Evolutionary conservation across 2,888 invertebrate genomes (phyloP).

Genomic region (Siphonodentalium dalli): DNA sequence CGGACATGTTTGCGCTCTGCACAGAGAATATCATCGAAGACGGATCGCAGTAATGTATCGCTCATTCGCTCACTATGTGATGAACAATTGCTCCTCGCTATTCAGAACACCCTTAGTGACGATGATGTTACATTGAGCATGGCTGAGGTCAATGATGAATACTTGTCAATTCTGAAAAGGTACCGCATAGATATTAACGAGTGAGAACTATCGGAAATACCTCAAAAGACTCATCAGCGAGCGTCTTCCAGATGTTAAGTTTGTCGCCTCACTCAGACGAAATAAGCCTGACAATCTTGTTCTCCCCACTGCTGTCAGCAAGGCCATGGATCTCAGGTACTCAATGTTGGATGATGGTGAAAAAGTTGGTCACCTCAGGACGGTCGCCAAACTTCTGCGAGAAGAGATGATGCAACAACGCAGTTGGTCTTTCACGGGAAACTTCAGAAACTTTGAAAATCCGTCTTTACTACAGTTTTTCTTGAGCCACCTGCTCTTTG

Average conservation of each 20-base stretch:
- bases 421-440: slow-evolving; percentile 5
- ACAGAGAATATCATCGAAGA: background rate
- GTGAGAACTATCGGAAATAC: too few species aligned
- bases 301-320: too few species aligned
- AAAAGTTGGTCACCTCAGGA: too few species aligned
- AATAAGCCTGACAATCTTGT: too few species aligned
- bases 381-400: too few species aligned
- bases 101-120: background rate
- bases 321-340: too few species aligned
- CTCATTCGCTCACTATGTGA: slow-evolving; percentile 4
- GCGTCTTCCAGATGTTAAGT: too few species aligned
- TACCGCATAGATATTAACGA: background rate
- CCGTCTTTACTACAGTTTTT: slow-evolving; percentile 10
- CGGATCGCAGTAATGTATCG: background rate
- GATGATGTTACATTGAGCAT: slow-evolving; percentile 8
- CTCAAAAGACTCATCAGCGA: too few species aligned
- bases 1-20: background rate
- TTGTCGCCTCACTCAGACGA: too few species aligned
- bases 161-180: slow-evolving; percentile 5
- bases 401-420: slow-evolving; percentile 1
- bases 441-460: slow-evolving; percentile 6
- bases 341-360: too few species aligned
- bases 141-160: slow-evolving; percentile 3
- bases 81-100: background rate
- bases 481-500: slow-evolving; percentile 8